Percentiles rank a stretch among this genome's conserved stretches.
Conservation (phyloP, 1,140 invertebrate species). For the Dendrolimus kikuchii region DNA sequence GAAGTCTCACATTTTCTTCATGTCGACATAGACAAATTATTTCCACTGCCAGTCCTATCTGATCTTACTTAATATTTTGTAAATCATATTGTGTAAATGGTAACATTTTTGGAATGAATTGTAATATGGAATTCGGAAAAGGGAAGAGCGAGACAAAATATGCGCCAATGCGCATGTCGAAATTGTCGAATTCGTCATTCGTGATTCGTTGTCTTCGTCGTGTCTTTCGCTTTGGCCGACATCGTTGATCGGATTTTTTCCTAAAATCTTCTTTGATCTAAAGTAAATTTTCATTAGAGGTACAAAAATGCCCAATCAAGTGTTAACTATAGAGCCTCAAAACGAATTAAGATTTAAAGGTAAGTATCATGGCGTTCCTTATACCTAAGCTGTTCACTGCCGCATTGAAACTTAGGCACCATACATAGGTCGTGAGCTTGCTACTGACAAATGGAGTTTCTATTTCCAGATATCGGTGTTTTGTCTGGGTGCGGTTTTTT, state of each 20-base stretch:
- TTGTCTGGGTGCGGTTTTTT: conserved; percentile 65
- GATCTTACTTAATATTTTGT: too few relatives aligned
- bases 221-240: conserved; percentile 50
- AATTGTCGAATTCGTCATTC: conserved; percentile 59
- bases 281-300: conserved; percentile 36
- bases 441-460: conserved; percentile 70
- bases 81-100: too few relatives aligned
- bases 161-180: conserved; percentile 45
- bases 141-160: conserved; percentile 1
- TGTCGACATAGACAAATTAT: too few relatives aligned
- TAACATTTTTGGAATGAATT: too few relatives aligned
- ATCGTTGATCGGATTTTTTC: conserved; percentile 45
- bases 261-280: conserved; percentile 46
- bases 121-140: too few relatives aligned
- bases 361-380: conserved; percentile 62
- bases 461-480: conserved; percentile 68
- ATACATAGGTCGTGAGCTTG: conserved; percentile 55
- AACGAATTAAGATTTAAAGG: conserved; percentile 83
- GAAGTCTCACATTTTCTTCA: too few relatives aligned
- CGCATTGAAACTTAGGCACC: conserved; percentile 56
- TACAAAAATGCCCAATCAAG: conserved; percentile 74
- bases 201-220: conserved; percentile 27
- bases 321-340: conserved; percentile 81
- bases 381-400: conserved; percentile 24
- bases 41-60: too few relatives aligned